Evolutionary conservation across 2,888 invertebrate genomes (phyloP), one percentile per base, ranked within the genome.

Genomic region (Stenoptilia bipunctidactyla): DNA sequence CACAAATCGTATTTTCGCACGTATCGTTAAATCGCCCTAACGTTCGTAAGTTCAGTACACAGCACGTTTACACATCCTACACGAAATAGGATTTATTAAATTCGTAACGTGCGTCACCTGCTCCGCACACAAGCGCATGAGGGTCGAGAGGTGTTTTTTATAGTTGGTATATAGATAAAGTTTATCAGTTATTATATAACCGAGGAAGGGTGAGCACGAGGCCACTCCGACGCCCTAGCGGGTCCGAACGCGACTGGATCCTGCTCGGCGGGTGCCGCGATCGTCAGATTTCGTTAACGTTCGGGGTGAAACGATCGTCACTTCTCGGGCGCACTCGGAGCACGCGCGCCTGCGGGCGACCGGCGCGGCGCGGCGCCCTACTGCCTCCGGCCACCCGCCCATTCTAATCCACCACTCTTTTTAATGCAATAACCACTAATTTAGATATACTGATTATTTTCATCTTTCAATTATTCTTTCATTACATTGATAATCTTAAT

Each of bases 331-430:
- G 4, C 3, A 20, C 30, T 20, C 20, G 20, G 20, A 8, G 6
- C 79, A 77, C 77, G 70, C 79, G 79, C 79, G 80, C 75, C 70
- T 73, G 75, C 71, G 75, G 80, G 76, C 70, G 68, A 68, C 69
- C 76, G 71, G 68, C 68, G 67, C 49, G 52, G 72, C 73, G 70
- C 64, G 66, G 59, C 61, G 62, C 63, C 63, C 65, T 65, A 62
- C 65, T 60, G 20, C 35, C 42, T 38, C 43, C 41, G 46, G 40
- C 68, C 27, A 20, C 73, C 72, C 68, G 64, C 66, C 59, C 61
- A 61, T 62, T 62, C 64, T 65, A 62, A 64, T 59, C 55, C 61
- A 53, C 65, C 66, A 20, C 20, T 20, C 8, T 20, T 20, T 20
- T 62, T 64, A 64, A n/a, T n/a, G n/a, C n/a, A n/a, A n/a, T n/a